Evolutionary conservation across 2,113 vertebrate genomes (phyloP).

Genomic region (Syngnathus floridae): DNA sequence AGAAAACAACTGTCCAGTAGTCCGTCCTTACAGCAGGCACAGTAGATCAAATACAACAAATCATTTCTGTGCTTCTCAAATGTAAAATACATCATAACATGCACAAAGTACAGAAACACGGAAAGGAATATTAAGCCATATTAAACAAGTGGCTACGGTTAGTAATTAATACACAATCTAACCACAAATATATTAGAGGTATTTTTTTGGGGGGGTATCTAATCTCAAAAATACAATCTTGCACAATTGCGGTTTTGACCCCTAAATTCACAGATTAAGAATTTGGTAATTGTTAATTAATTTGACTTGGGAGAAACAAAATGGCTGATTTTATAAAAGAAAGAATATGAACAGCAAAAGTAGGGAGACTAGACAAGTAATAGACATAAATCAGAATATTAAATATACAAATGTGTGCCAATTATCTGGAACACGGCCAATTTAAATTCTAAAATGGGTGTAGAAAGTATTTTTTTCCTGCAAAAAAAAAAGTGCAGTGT

Average conservation of each 20-base stretch:
- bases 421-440: constrained; percentile 22
- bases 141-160: constrained; percentile 49
- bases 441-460: constrained; percentile 34
- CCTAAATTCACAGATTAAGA: constrained; percentile 29
- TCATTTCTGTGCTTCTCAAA: constrained; percentile 51
- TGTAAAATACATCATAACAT: constrained; percentile 61
- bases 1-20: constrained; percentile 43
- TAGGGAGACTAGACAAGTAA: constrained; percentile 9
- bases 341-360: constrained; percentile 23
- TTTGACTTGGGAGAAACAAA: background rate
- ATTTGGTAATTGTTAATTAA: background rate
- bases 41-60: constrained; percentile 41
- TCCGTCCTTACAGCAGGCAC: constrained; percentile 49
- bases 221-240: constrained; percentile 68
- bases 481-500: constrained; percentile 56
- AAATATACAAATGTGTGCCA: constrained; percentile 23
- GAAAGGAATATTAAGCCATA: constrained; percentile 48
- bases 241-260: constrained; percentile 40
- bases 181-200: constrained; percentile 60
- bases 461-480: constrained; percentile 25
- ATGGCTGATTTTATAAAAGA: constrained; percentile 13
- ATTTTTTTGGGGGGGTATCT: constrained; percentile 37
- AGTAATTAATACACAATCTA: constrained; percentile 61
- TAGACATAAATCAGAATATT: constrained; percentile 18
- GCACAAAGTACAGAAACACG: constrained; percentile 62